These are phyloP conservation scores for Drosophila pallidifrons DNA, from an alignment of 1,140 invertebrate genomes.

Conservation along the genomic window DNA sequence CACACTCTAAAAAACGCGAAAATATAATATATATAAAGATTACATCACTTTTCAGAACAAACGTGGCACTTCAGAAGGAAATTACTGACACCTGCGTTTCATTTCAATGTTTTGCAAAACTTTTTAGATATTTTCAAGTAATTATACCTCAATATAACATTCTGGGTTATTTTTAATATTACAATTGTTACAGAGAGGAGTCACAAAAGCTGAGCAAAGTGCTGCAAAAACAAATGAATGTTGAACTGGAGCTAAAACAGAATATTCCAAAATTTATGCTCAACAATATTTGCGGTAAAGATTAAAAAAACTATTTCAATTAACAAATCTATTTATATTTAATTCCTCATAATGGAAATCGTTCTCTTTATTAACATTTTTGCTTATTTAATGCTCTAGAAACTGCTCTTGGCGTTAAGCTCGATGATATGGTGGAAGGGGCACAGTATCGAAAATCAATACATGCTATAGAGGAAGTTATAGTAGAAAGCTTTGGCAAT, in stretches of 20 bases:
- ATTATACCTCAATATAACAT: background rate
- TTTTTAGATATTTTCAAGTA: slow-evolving; percentile 90
- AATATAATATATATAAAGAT: background rate
- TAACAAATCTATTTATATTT: background rate
- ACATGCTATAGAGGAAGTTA: slow-evolving; percentile 57
- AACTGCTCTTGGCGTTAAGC: slow-evolving; percentile 91
- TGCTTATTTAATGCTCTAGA: too few relatives aligned
- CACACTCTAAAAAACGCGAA: background rate
- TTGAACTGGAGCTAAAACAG: slow-evolving; percentile 85
- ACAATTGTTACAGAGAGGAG: slow-evolving; percentile 48
- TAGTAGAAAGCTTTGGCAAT: slow-evolving; percentile 64
- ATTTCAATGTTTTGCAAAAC: slow-evolving; percentile 93
- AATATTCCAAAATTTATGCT: slow-evolving; percentile 90
- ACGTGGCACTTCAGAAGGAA: slow-evolving; percentile 93
- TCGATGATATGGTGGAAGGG: slow-evolving; percentile 64
- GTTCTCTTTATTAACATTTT: background rate
- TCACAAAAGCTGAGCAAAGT: slow-evolving; percentile 64
- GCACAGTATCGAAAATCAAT: slow-evolving; percentile 68
- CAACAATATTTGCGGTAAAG: slow-evolving; percentile 90
- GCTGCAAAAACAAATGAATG: slow-evolving; percentile 38
- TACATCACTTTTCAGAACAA: slow-evolving; percentile 54
- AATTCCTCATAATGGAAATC: background rate
- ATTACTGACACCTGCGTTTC: slow-evolving; percentile 94
- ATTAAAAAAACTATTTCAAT: background rate
- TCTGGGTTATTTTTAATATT: background rate